Conservation (phyloP, 1,140 invertebrate species). For the Drosophila dunni region DNA sequence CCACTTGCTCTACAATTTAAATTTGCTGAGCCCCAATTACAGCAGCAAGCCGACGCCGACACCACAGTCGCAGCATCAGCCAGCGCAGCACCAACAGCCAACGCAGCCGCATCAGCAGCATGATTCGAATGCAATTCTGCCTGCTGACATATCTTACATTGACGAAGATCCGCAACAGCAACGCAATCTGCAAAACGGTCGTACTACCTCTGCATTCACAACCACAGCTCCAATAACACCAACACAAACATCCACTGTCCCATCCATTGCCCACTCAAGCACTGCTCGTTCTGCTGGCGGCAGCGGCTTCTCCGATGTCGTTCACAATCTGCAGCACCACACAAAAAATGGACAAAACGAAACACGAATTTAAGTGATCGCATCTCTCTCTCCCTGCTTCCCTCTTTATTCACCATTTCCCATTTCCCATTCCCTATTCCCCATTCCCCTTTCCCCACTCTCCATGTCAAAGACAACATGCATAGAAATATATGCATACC, state of each 20-base stretch:
- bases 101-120: constrained; percentile 45
- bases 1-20: constrained; percentile 72
- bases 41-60: constrained; percentile 29
- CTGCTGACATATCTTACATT: constrained; percentile 96
- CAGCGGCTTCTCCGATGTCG: constrained; percentile 59
- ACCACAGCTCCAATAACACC: constrained; percentile 25
- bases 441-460: no score
- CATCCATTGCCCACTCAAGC: neutral
- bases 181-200: constrained; percentile 55
- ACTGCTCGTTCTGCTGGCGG: constrained; percentile 1
- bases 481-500: neutral
- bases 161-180: constrained; percentile 90
- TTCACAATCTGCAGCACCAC: constrained; percentile 47
- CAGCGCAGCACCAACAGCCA: constrained; percentile 48
- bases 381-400: neutral
- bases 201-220: constrained; percentile 40
- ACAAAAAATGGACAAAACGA: constrained; percentile 65
- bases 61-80: neutral
- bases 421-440: no score
- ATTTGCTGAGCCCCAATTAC: constrained; percentile 73
- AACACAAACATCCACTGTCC: constrained; percentile 7
- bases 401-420: neutral
- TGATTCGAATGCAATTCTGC: constrained; percentile 46
- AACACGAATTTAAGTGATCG: constrained; percentile 71
- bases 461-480: neutral